Evolutionary conservation across 2,888 invertebrate genomes (phyloP).

Genomic region (Campaea margaritaria): DNA sequence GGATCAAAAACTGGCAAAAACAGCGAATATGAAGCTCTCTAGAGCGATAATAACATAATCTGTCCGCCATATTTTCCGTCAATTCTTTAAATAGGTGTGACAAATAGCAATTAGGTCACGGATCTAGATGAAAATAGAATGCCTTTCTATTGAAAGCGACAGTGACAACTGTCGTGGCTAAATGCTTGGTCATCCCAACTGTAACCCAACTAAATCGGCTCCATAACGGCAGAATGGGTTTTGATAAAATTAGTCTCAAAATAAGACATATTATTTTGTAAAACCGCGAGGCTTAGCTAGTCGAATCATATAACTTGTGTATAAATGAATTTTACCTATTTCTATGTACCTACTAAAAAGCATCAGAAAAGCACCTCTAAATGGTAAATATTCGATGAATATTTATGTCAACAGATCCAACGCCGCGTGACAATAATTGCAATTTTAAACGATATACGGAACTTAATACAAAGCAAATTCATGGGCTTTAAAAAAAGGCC

Average conservation of each 20-base stretch:
- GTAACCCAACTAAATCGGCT: too few relatives aligned
- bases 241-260: too few relatives aligned
- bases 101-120: constrained; percentile 39
- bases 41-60: background rate
- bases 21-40: background rate
- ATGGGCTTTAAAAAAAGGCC: constrained; percentile 16
- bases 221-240: too few relatives aligned
- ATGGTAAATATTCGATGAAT: background rate
- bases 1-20: too few relatives aligned
- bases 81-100: constrained; percentile 32
- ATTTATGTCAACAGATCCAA: constrained; percentile 1
- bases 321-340: background rate
- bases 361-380: background rate
- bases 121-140: constrained; percentile 40
- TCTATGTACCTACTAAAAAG: background rate
- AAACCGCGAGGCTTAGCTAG: too few relatives aligned
- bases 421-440: constrained; percentile 11
- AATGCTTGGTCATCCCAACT: constrained; percentile 2
- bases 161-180: constrained; percentile 1
- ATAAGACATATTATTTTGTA: too few relatives aligned
- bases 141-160: constrained; percentile 23
- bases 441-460: constrained; percentile 22
- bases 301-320: background rate
- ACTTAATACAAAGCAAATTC: constrained; percentile 21
- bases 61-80: constrained; percentile 7